Conservation (phyloP, 2,888 invertebrate species). For the Melipona beecheii region DNA sequence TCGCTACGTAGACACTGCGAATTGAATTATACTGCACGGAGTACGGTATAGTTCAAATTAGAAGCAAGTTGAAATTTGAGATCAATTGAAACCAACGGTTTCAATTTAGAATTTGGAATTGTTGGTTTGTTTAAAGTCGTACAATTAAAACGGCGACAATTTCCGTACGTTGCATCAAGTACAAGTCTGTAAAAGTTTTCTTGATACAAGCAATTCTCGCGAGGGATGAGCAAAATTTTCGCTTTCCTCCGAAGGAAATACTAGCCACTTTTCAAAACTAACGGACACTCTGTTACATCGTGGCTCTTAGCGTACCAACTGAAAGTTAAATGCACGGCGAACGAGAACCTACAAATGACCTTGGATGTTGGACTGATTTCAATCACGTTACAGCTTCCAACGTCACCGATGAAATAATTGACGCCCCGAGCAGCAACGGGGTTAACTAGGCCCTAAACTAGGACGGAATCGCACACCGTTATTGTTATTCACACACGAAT, state of each 20-base stretch:
- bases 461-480: slow-evolving; percentile 39
- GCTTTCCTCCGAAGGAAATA: not conserved
- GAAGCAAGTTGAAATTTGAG: too few species aligned
- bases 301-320: not conserved
- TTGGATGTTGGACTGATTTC: not conserved
- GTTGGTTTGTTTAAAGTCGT: too few species aligned
- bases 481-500: slow-evolving; percentile 54
- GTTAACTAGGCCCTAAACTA: slow-evolving; percentile 12
- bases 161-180: too few species aligned
- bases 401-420: not conserved
- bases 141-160: too few species aligned
- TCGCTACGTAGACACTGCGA: too few species aligned
- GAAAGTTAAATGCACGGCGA: not conserved
- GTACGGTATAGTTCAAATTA: too few species aligned
- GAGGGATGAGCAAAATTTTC: not conserved
- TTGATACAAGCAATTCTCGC: too few species aligned
- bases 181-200: too few species aligned
- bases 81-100: too few species aligned
- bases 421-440: not conserved
- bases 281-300: not conserved
- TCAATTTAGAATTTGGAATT: too few species aligned
- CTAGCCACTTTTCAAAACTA: not conserved
- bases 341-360: not conserved
- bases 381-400: not conserved
- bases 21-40: too few species aligned